These are phyloP conservation scores for Actinia tenebrosa DNA, from an alignment of 64 coral and sea anemone species.

Conservation along the genomic window DNA sequence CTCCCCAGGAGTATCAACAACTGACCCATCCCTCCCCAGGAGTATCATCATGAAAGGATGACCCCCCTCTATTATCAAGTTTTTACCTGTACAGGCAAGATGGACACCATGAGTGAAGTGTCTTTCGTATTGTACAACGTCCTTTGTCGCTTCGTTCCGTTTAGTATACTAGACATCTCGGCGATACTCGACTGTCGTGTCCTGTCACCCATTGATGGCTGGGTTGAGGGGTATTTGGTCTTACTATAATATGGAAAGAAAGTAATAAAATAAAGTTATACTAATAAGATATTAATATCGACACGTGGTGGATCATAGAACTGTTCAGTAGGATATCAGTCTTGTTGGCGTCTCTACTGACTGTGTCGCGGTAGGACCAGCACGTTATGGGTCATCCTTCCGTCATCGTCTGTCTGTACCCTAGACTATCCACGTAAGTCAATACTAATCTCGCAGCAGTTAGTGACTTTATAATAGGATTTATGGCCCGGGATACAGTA, in stretches of 20 bases:
- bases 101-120: slow-evolving; percentile 38
- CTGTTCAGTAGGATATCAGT: background rate
- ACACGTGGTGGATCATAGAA: background rate
- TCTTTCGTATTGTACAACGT: slow-evolving; percentile 67
- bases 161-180: slow-evolving; percentile 46
- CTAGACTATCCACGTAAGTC: background rate
- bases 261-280: background rate
- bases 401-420: background rate
- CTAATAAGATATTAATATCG: no score
- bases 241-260: background rate
- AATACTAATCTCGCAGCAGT: slow-evolving; percentile 1
- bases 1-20: background rate
- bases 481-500: background rate
- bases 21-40: background rate
- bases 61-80: background rate
- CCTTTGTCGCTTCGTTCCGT: slow-evolving; percentile 66
- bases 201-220: background rate
- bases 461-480: background rate
- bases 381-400: background rate
- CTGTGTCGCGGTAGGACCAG: background rate
- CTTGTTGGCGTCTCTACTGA: background rate
- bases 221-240: background rate
- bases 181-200: slow-evolving; percentile 28
- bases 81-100: slow-evolving; percentile 45
- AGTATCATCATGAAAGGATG: background rate